phyloP scores from a whole-genome alignment of 2,888 invertebrate genomes.

The Notocelia uddmanniana region DNA sequence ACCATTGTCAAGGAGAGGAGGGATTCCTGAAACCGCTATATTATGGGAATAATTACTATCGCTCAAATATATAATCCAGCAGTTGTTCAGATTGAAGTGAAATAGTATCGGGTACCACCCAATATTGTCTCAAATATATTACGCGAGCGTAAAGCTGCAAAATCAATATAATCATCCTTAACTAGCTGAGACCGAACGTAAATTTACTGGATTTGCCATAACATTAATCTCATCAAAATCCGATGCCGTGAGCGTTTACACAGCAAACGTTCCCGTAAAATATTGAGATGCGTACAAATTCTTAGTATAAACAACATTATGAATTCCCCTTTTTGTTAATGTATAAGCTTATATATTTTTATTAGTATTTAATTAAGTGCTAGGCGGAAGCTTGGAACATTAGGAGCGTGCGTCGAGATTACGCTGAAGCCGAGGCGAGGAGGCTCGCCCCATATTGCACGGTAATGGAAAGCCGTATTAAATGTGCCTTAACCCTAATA shows the following conservation, averaged over 20 bases:
- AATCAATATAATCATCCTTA: constrained; percentile 71
- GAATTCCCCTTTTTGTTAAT: constrained; percentile 60
- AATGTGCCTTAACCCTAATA: constrained; percentile 78
- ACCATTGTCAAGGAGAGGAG: background rate
- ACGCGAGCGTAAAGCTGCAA: constrained; percentile 59
- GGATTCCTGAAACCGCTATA: background rate
- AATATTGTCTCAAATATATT: constrained; percentile 65
- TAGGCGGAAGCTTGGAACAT: constrained; percentile 62
- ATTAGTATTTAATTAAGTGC: constrained; percentile 79
- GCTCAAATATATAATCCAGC: background rate
- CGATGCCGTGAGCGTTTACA: constrained; percentile 58
- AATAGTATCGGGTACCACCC: constrained; percentile 48
- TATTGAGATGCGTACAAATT: constrained; percentile 53
- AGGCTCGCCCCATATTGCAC: constrained; percentile 62
- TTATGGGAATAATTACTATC: constrained; percentile 1
- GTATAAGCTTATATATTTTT: constrained; percentile 57
- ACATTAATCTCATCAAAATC: constrained; percentile 58
- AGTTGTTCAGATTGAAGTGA: constrained; percentile 7
- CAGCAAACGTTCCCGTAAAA: constrained; percentile 48
- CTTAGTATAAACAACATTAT: constrained; percentile 52
- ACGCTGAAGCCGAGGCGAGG: constrained; percentile 56
- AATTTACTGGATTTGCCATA: constrained; percentile 63
- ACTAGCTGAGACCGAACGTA: constrained; percentile 61
- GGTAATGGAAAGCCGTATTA: constrained; percentile 78
- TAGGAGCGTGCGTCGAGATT: constrained; percentile 68